Percentiles rank a stretch among this genome's conserved stretches.
These are phyloP conservation scores for Tigriopus japonicus DNA, from an alignment of 1,140 invertebrate genomes.

Conservation along the genomic window DNA sequence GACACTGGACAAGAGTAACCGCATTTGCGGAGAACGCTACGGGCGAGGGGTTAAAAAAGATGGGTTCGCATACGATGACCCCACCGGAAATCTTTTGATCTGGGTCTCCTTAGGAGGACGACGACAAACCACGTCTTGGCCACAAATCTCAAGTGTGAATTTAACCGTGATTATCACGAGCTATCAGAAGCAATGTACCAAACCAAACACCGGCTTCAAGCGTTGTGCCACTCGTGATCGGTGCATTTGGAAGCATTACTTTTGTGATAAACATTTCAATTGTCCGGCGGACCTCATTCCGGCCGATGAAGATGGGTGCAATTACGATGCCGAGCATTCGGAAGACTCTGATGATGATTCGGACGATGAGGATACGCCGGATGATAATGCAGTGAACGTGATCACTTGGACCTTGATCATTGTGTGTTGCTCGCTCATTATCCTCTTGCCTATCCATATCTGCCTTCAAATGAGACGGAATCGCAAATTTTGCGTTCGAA, in stretches of 20 bases:
- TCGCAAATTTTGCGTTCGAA: too few relatives aligned
- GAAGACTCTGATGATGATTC: neutral
- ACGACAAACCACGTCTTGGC: neutral
- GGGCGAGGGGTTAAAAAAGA: neutral
- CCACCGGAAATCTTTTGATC: neutral
- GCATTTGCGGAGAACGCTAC: neutral
- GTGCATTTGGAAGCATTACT: neutral
- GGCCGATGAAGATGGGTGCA: neutral
- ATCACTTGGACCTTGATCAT: neutral
- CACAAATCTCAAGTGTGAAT: neutral
- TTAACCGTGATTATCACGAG: neutral
- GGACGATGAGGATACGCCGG: neutral
- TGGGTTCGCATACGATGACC: neutral
- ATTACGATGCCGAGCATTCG: neutral
- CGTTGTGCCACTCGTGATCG: neutral
- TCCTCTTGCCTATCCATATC: too few relatives aligned
- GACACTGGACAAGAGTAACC: neutral
- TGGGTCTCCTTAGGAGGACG: neutral
- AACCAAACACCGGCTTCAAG: neutral
- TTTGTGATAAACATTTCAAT: neutral
- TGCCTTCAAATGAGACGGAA: too few relatives aligned
- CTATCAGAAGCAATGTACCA: neutral
- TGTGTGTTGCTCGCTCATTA: too few relatives aligned
- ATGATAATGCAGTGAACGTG: neutral
- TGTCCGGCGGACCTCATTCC: neutral